Evolutionary conservation across 2,797 vertebrate genomes (phyloP).

Genomic region (Centroberyx gerrardi): DNA sequence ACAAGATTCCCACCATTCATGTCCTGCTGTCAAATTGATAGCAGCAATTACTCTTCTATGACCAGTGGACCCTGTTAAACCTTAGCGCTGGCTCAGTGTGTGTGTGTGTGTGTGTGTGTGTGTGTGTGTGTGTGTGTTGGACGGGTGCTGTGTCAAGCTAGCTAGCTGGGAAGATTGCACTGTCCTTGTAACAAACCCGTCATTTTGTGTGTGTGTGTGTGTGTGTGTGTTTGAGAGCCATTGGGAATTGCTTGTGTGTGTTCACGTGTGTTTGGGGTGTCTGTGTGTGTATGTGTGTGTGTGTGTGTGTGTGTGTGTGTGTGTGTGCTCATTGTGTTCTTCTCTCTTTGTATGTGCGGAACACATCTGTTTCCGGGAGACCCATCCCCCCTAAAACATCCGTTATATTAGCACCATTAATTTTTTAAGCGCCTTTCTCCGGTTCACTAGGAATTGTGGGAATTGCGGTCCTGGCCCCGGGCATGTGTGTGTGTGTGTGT

Average conservation of each 20-base stretch:
- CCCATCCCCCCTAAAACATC: too few relatives aligned
- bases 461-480: conserved; percentile 33
- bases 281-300: not conserved
- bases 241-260: not conserved
- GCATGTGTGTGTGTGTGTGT: too few relatives aligned
- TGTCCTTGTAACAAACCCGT: too few relatives aligned
- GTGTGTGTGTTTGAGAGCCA: too few relatives aligned
- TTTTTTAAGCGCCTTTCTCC: conserved; percentile 9
- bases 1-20: conserved; percentile 1
- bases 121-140: not conserved
- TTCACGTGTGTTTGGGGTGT: not conserved
- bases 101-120: not conserved
- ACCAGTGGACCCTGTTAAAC: conserved; percentile 42
- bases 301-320: too few relatives aligned
- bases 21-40: conserved; percentile 35
- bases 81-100: conserved; percentile 1
- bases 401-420: too few relatives aligned
- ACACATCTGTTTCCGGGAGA: too few relatives aligned
- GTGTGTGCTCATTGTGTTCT: too few relatives aligned
- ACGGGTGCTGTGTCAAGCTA: too few relatives aligned
- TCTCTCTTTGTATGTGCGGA: too few relatives aligned
- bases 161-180: too few relatives aligned
- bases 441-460: conserved; percentile 49
- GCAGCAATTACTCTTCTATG: conserved; percentile 32
- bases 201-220: too few relatives aligned